These are phyloP conservation scores for Colostygia pectinataria DNA, from an alignment of 2,888 invertebrate genomes.

Conservation along the genomic window DNA sequence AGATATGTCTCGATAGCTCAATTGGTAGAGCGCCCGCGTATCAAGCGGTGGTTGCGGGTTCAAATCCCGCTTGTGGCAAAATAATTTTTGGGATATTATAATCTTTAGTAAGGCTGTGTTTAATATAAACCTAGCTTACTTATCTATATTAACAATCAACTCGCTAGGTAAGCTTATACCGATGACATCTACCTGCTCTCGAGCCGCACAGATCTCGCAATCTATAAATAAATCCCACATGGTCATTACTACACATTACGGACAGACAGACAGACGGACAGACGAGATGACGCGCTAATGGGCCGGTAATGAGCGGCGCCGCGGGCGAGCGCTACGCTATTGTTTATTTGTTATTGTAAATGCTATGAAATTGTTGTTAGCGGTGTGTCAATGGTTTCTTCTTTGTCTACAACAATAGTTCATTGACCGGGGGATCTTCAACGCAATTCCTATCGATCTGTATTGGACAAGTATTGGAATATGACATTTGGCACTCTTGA, in stretches of 20 bases:
- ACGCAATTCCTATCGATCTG: too few species aligned
- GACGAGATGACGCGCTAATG: slow-evolving; percentile 49
- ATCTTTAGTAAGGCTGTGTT: too few species aligned
- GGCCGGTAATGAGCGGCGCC: slow-evolving; percentile 42
- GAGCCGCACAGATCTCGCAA: background rate
- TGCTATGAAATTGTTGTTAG: background rate
- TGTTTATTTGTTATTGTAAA: slow-evolving; percentile 10
- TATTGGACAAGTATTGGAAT: too few species aligned
- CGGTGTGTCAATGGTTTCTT: background rate
- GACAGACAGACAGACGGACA: slow-evolving; percentile 41
- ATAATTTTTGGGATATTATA: too few species aligned
- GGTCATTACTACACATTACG: slow-evolving; percentile 19
- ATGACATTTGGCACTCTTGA: too few species aligned
- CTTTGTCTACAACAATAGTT: background rate
- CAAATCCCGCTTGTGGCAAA: too few species aligned
- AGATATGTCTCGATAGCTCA: too few species aligned
- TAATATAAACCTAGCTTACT: too few species aligned
- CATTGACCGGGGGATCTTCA: slow-evolving; percentile 3
- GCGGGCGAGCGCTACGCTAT: slow-evolving; percentile 22
- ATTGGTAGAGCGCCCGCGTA: too few species aligned
- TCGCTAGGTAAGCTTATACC: too few species aligned
- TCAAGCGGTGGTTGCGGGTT: too few species aligned
- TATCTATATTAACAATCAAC: too few species aligned
- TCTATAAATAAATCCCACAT: slow-evolving; percentile 24
- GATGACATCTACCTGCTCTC: background rate